Evolutionary conservation across 2,113 vertebrate species (phyloP).

Genomic region (Leptodactylus fuscus): DNA sequence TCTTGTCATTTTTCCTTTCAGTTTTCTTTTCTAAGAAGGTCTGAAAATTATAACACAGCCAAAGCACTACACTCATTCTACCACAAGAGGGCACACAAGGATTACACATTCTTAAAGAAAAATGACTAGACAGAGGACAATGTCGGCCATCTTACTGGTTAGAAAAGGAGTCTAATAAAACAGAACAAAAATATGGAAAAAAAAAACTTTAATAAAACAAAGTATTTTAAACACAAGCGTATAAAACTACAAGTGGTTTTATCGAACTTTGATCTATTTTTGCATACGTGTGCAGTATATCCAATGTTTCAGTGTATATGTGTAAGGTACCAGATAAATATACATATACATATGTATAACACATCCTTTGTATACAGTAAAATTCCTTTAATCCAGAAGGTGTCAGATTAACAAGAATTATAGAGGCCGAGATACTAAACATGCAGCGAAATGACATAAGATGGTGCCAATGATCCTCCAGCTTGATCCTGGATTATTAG

Average conservation of each 20-base stretch:
- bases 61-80: neutral
- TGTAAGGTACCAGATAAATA: neutral
- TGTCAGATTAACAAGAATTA: too few species aligned
- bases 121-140: neutral
- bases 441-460: too few species aligned
- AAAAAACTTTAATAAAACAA: slow-evolving; percentile 37
- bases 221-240: neutral
- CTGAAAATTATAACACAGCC: neutral
- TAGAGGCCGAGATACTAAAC: too few species aligned
- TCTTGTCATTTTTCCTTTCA: neutral
- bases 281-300: neutral
- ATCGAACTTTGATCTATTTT: neutral
- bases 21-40: neutral
- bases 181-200: neutral
- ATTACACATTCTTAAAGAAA: neutral
- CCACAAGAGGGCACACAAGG: neutral
- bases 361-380: too few species aligned
- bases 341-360: too few species aligned
- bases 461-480: too few species aligned
- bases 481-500: too few species aligned
- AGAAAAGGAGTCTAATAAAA: neutral
- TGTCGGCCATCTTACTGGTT: neutral
- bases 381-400: too few species aligned
- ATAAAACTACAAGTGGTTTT: slow-evolving; percentile 38
- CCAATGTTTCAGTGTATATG: neutral